These are phyloP conservation scores for Dallia pectoralis DNA, from an alignment of 2,797 vertebrate genomes.

Conservation along the genomic window DNA sequence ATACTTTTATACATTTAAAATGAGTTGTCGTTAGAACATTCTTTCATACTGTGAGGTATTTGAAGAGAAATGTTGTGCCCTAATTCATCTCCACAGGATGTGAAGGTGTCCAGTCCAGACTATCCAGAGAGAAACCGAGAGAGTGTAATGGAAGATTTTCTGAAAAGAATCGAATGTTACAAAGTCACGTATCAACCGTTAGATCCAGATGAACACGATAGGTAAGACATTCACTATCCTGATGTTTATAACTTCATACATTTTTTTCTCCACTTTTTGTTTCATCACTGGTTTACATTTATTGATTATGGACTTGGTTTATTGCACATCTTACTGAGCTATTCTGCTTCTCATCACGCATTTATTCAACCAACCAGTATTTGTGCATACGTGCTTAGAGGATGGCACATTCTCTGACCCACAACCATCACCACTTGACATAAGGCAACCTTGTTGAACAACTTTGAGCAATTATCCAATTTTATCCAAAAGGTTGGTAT, in stretches of 20 bases:
- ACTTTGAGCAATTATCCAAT: too few species aligned
- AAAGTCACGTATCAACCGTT: conserved; percentile 95
- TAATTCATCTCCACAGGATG: conserved; percentile 77
- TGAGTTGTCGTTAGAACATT: conserved; percentile 1
- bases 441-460: too few species aligned
- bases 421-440: too few species aligned
- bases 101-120: conserved; percentile 97
- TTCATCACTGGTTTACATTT: too few species aligned
- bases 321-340: too few species aligned
- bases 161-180: conserved; percentile 98
- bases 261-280: not conserved
- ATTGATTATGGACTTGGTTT: too few species aligned
- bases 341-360: too few species aligned
- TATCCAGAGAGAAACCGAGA: conserved; percentile 92
- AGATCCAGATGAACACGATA: conserved; percentile 89
- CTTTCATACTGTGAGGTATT: not conserved
- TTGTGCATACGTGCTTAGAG: too few species aligned
- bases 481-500: too few species aligned
- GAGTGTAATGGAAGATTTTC: conserved; percentile 95
- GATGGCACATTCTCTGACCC: too few species aligned
- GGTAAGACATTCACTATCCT: conserved; percentile 71
- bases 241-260: not conserved
- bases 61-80: not conserved
- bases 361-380: too few species aligned
- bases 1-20: conserved; percentile 19